Base-by-base conservation (phyloP, 2,113 vertebrate species). In the Malaclemys terrapin region DNA sequence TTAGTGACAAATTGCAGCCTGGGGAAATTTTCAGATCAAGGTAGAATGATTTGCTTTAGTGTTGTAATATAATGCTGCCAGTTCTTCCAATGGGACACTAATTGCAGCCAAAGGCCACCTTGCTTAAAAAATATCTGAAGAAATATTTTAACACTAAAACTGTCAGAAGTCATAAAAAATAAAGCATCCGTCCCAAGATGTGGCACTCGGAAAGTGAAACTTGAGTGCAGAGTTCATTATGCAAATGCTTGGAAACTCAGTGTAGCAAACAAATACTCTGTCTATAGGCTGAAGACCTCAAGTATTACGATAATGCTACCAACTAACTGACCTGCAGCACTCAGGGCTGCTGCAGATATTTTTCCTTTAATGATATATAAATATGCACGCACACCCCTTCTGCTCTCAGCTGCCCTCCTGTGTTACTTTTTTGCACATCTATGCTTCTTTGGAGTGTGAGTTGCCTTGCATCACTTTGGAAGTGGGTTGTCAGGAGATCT, bases 1-100 rank as follows among this genome's bases (percentile, higher is more conserved):
- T 95, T 92, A 91, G 86, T 96, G 97, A 98, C 91, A 96, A 94
- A 98, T 80, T 91, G 91, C 88, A 97, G 93, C 88, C 91, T 31
- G 59, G 91, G 94, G 97, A 97, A 96, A 95, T 94, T 95, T 96
- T 96, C 94, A 96, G 96, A 96, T 98, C 94, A 97, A 97, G 97
- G 91, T 85, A 97, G 83, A 96, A 95, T 94, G 87, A 96, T 97
- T 95, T 95, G 93, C 96, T 96, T 94, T 91, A 97, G 80, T n/a
- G 22, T 88, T 94, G 80, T 93, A 93, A 72, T 95, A 95, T 91
- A 96, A 90, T 38, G 87, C 90, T 96, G 90, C 65, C 92, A 94
- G 75, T 52, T 94, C 87, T 89, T 97, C 89, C 96, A 94, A 78
- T 10, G 87, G 92, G 97, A 95, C 91, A 96, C 91, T 97, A 97